Base-by-base conservation (phyloP, 2,888 invertebrate species). In the Athalia circularis region DNA sequence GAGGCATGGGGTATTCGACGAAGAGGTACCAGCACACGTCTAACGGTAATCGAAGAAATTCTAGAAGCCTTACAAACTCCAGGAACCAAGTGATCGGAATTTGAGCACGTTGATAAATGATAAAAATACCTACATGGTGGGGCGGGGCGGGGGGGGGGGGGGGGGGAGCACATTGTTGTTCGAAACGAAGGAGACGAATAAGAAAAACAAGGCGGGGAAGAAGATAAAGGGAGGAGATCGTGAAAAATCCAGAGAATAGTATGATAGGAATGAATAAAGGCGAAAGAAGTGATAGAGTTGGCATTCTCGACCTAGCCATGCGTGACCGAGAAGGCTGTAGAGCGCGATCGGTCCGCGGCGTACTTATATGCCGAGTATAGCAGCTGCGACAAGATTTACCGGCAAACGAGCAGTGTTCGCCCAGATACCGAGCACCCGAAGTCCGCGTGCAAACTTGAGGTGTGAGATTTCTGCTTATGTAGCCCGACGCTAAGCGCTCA, bases 251-350 rank as follows among this genome's bases (percentile, higher is more conserved):
- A 15, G 15, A 15, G 61, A 65, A 43, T n/a, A 13, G 15, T 8
- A n/a, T 54, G 54, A 54, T 9, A 13, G n/a, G 13, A 59, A 59
- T 9, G 59, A 8, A 59, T 57, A 57, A 8, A 72, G 15, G 29
- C 50, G 75, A 75, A 62, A 75, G 75, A 75, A 62, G 75, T 75
- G 75, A 75, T 75, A 75, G 75, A 75, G 75, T 50, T 75, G 75
- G 75, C 75, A 75, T 77, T 70, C 61, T 52, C 68, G 65, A 68
- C 77, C 68, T 77, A 77, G 77, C 77, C 61, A 70, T 77, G 68
- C 77, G 68, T 77, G 68, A 77, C 67, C 67, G 77, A 59, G 77
- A 70, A 45, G 77, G n/a, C 68, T 50, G 67, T 9, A 61, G 77
- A 77, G 75, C 62, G 75, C 75, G 75, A 75, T 75, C 62, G 62